Percentiles rank a stretch among this genome's conserved stretches.
Conservation (phyloP, 1,140 invertebrate species). For the Brachionus rubens region DNA sequence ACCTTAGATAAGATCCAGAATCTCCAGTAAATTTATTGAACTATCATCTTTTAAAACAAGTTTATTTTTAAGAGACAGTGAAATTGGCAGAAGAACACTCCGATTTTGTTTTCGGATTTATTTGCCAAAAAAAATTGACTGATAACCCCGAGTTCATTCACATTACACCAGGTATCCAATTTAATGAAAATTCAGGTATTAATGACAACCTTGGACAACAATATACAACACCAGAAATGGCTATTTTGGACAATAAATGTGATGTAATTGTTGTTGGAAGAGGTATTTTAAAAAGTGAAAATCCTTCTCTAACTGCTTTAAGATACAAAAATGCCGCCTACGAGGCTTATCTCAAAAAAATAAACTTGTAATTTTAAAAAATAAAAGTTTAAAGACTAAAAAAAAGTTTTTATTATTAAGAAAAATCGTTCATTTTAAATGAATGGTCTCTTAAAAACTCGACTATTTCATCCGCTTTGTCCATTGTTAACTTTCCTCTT, state of each 20-base stretch:
- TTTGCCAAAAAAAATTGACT: constrained; percentile 71
- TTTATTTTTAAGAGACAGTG: constrained; percentile 65
- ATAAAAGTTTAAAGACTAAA: too few relatives aligned
- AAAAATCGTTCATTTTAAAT: not conserved
- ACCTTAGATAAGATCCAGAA: too few relatives aligned
- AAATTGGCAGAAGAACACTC: constrained; percentile 64
- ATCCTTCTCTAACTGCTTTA: constrained; percentile 67
- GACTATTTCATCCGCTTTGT: constrained; percentile 7
- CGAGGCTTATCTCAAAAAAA: constrained; percentile 67
- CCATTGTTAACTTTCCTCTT: not conserved
- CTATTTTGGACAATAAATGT: constrained; percentile 74
- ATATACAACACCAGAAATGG: constrained; percentile 76
- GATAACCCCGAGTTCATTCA: constrained; percentile 71
- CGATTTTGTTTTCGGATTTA: constrained; percentile 77
- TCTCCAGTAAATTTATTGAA: too few relatives aligned
- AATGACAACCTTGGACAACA: constrained; percentile 66
- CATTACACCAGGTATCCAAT: constrained; percentile 77
- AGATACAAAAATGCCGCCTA: constrained; percentile 74
- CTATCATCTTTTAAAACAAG: too few relatives aligned
- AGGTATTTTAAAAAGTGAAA: constrained; percentile 72
- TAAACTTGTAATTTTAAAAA: not conserved
- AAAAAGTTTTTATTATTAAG: not conserved
- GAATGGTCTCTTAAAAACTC: not conserved
- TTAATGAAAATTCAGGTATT: constrained; percentile 61
- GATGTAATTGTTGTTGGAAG: constrained; percentile 90